A percentile compares a stretch with the other conserved stretches of the same genome.
Conservation (phyloP, 2,888 invertebrate species). For the Leptothorax acervorum region DNA sequence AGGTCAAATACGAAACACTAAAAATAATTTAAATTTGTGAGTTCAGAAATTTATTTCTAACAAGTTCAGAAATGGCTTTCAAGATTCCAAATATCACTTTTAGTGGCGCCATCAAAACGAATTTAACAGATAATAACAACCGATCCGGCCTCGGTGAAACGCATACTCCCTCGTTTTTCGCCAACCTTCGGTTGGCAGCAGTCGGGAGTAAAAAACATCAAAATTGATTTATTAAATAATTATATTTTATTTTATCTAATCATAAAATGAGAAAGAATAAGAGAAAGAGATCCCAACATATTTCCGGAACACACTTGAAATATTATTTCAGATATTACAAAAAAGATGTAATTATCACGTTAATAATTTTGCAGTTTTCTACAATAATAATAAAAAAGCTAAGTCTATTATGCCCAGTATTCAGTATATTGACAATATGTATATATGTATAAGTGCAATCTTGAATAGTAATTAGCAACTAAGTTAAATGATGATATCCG, state of each 20-base stretch:
- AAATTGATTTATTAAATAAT: background rate
- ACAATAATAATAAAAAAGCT: background rate
- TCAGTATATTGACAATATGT: background rate
- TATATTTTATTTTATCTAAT: background rate
- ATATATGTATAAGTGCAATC: conserved; percentile 19
- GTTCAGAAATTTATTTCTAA: background rate
- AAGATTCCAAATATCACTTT: background rate
- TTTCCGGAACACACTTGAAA: background rate
- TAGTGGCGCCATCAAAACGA: background rate
- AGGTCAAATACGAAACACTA: background rate
- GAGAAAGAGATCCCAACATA: background rate
- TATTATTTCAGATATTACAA: background rate
- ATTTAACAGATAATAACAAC: background rate
- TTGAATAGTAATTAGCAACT: conserved; percentile 13
- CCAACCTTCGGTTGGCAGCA: too few species aligned
- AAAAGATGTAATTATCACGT: background rate
- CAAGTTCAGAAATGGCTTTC: too few species aligned
- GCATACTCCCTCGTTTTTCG: too few species aligned
- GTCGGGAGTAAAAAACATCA: background rate
- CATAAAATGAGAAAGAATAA: background rate
- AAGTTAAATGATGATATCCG: conserved; percentile 38
- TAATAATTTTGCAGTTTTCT: background rate
- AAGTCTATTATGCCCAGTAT: background rate
- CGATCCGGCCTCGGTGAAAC: too few species aligned
- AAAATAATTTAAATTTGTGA: background rate